A percentile compares a stretch with the other conserved stretches of the same genome.
Conservation (phyloP, 2,888 invertebrate species). For the Emmelina monodactyla region DNA sequence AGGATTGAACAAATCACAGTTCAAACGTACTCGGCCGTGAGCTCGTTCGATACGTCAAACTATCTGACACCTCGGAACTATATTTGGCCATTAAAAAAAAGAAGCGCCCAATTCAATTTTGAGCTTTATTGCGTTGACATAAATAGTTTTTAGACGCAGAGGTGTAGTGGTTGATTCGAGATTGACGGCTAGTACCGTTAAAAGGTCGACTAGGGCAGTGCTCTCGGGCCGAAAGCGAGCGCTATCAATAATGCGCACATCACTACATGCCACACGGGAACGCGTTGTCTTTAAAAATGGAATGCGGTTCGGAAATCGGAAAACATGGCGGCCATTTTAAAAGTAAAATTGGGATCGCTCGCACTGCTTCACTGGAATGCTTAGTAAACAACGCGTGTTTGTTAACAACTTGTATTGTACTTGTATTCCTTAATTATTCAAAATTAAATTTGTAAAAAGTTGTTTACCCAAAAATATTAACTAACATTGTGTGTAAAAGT, state of each 20-base stretch:
- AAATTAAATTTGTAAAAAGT: too few species aligned
- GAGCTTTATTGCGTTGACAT: too few species aligned
- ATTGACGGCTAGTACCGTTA: constrained; percentile 51
- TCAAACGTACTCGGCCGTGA: constrained; percentile 19
- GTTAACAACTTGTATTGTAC: too few species aligned
- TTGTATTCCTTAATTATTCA: too few species aligned
- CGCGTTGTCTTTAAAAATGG: constrained; percentile 38
- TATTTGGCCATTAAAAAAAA: constrained; percentile 13
- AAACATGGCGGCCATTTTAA: constrained; percentile 35
- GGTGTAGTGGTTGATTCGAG: constrained; percentile 36
- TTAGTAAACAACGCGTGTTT: too few species aligned
- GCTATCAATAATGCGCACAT: constrained; percentile 46
- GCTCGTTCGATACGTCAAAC: constrained; percentile 33
- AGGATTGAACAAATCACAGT: constrained; percentile 27
- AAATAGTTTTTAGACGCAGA: too few species aligned
- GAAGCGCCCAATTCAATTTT: too few species aligned
- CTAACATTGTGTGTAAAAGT: too few species aligned
- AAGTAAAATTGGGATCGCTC: constrained; percentile 22
- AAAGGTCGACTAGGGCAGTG: constrained; percentile 36
- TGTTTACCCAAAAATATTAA: too few species aligned
- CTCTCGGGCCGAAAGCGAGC: constrained; percentile 38
- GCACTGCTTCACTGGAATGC: constrained; percentile 23
- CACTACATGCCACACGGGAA: constrained; percentile 31
- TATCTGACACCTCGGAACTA: constrained; percentile 32
- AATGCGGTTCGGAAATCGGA: constrained; percentile 47